Conservation (phyloP, 2,113 vertebrate species). For the Labrus mixtus region DNA sequence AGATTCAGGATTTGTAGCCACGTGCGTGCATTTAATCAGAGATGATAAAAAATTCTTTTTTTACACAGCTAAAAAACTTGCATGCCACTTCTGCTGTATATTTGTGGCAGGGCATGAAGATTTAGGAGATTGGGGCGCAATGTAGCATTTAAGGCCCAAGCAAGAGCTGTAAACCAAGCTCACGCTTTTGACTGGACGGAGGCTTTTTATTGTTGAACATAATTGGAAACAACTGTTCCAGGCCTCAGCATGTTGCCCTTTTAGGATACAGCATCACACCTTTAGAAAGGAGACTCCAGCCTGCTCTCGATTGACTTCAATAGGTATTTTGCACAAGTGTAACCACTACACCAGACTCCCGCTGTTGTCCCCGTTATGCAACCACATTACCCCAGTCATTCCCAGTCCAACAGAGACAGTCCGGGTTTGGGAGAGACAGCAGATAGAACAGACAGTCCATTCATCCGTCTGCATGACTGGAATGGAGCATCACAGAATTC, state of each 20-base stretch:
- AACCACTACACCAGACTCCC: conserved; percentile 29
- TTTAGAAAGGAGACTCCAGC: conserved; percentile 23
- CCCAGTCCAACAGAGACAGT: conserved; percentile 58
- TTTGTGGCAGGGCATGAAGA: conserved; percentile 34
- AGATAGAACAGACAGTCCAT: conserved; percentile 76
- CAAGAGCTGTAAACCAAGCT: conserved; percentile 32
- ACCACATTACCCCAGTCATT: conserved; percentile 19
- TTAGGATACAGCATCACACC: conserved; percentile 5
- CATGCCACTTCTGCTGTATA: conserved; percentile 19
- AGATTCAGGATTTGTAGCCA: conserved; percentile 5
- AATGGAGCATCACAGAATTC: conserved; percentile 74
- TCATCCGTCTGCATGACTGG: conserved; percentile 76
- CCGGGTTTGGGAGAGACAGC: conserved; percentile 56
- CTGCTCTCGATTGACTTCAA: conserved; percentile 14
- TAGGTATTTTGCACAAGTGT: conserved; percentile 38
- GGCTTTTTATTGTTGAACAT: conserved; percentile 46
- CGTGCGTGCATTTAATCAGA: conserved; percentile 39
- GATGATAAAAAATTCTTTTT: conserved; percentile 31
- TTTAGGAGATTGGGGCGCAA: conserved; percentile 21
- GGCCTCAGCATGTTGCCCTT: conserved; percentile 18
- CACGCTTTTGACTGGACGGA: conserved; percentile 19
- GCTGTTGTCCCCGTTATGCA: conserved; percentile 28
- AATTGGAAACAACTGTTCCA: conserved; percentile 34
- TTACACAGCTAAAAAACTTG: not conserved
- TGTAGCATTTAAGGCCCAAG: conserved; percentile 32